Evolutionary conservation across 2,113 vertebrate genomes (phyloP).

Genomic region (Phalacrocorax carbo): DNA sequence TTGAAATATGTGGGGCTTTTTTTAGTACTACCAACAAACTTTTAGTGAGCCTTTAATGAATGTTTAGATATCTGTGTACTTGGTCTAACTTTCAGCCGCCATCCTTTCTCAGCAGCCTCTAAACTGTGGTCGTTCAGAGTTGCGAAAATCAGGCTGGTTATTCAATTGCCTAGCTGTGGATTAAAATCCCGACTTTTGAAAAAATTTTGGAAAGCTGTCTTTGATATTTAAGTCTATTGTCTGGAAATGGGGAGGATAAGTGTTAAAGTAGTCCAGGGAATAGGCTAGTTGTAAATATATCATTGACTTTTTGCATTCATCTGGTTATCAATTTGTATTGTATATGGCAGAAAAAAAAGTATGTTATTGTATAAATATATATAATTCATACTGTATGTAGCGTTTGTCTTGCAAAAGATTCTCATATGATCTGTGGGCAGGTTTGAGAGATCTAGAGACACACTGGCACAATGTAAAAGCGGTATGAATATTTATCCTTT

Average conservation of each 20-base stretch:
- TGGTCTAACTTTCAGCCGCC: not conserved
- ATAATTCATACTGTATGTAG: not conserved
- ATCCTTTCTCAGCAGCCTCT: not conserved
- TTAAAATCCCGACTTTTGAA: not conserved
- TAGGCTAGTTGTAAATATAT: not conserved
- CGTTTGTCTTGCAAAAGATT: not conserved
- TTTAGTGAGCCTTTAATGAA: not conserved
- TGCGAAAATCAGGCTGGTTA: not conserved
- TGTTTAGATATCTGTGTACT: not conserved
- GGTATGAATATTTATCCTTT: not conserved
- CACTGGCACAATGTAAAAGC: not conserved
- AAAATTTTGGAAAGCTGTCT: not conserved
- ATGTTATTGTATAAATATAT: not conserved
- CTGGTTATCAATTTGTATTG: not conserved
- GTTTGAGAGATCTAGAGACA: not conserved
- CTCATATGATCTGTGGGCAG: not conserved
- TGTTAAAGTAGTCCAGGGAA: not conserved
- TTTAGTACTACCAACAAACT: not conserved
- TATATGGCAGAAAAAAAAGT: not conserved
- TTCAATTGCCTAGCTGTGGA: not conserved
- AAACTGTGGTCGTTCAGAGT: too few relatives aligned
- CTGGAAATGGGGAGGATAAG: not conserved
- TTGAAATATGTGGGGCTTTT: not conserved
- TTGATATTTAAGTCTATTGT: not conserved
- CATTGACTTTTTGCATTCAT: not conserved